Percentiles rank a stretch among this genome's conserved stretches.
These are phyloP conservation scores for Agrotis segetum DNA, from an alignment of 2,888 invertebrate genomes.

Conservation along the genomic window DNA sequence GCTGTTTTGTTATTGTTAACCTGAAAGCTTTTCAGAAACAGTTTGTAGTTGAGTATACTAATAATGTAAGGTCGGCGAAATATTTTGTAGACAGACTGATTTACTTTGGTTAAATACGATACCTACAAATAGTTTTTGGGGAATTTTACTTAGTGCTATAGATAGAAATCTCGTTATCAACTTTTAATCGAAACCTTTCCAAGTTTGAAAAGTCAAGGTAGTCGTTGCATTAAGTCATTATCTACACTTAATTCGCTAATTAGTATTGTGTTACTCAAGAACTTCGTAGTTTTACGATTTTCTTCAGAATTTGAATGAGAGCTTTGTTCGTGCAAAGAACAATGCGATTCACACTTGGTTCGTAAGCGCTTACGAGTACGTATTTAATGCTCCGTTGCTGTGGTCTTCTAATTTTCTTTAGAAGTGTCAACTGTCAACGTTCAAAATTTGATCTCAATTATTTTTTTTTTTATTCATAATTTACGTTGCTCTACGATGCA, in stretches of 20 bases:
- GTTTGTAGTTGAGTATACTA: slow-evolving; percentile 19
- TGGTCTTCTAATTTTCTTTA: too few relatives aligned
- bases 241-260: background rate
- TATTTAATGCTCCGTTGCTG: too few relatives aligned
- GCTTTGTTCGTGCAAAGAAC: too few relatives aligned
- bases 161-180: background rate
- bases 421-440: too few relatives aligned
- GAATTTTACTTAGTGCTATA: background rate
- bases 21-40: slow-evolving; percentile 39
- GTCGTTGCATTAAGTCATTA: background rate
- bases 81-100: background rate
- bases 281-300: background rate
- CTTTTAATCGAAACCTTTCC: background rate
- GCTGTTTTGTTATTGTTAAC: slow-evolving; percentile 49
- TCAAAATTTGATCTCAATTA: too few relatives aligned
- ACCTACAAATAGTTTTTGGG: background rate
- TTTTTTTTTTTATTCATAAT: too few relatives aligned
- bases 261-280: background rate
- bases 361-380: too few relatives aligned
- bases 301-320: too few relatives aligned
- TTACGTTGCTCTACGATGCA: too few relatives aligned
- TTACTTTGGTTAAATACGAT: background rate
- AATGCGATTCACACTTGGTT: too few relatives aligned
- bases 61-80: slow-evolving; percentile 16
- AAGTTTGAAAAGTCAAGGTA: background rate